These are phyloP conservation scores for Campoplex nolae DNA, from an alignment of 2,888 invertebrate genomes.

Conservation along the genomic window DNA sequence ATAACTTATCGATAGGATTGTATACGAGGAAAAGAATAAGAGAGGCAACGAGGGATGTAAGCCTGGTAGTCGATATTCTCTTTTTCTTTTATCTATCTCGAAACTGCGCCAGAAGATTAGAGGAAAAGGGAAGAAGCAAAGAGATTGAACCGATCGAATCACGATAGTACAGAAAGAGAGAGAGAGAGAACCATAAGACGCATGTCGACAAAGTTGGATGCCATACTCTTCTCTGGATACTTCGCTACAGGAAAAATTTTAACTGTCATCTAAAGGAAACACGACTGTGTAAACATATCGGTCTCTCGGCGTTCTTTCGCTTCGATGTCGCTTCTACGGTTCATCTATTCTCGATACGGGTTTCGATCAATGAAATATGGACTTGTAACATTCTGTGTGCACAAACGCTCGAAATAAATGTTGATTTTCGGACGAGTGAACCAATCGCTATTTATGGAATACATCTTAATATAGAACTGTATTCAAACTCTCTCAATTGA, in stretches of 20 bases:
- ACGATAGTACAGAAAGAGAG: constrained; percentile 55
- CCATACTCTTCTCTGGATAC: constrained; percentile 12
- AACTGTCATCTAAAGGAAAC: constrained; percentile 22
- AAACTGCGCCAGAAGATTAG: background rate
- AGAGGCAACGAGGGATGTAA: constrained; percentile 12
- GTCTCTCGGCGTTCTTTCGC: constrained; percentile 11
- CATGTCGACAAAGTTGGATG: constrained; percentile 66
- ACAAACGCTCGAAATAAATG: background rate
- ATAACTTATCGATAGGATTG: constrained; percentile 17
- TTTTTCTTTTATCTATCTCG: constrained; percentile 30
- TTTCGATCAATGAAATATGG: constrained; percentile 12
- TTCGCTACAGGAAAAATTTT: constrained; percentile 26
- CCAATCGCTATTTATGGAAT: background rate
- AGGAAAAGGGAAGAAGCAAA: background rate
- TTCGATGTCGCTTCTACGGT: background rate
- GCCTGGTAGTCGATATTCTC: constrained; percentile 44
- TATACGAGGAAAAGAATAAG: constrained; percentile 4
- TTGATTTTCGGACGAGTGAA: background rate
- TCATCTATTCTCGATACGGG: constrained; percentile 8
- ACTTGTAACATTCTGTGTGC: background rate
- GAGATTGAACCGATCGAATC: constrained; percentile 63
- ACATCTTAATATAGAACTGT: background rate
- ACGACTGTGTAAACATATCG: constrained; percentile 23
- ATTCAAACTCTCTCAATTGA: background rate
- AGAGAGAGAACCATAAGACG: constrained; percentile 41